Evolutionary conservation across 2,797 vertebrate species (phyloP), one percentile per base, ranked within the genome.

Genomic region (Australoheros facetus): DNA sequence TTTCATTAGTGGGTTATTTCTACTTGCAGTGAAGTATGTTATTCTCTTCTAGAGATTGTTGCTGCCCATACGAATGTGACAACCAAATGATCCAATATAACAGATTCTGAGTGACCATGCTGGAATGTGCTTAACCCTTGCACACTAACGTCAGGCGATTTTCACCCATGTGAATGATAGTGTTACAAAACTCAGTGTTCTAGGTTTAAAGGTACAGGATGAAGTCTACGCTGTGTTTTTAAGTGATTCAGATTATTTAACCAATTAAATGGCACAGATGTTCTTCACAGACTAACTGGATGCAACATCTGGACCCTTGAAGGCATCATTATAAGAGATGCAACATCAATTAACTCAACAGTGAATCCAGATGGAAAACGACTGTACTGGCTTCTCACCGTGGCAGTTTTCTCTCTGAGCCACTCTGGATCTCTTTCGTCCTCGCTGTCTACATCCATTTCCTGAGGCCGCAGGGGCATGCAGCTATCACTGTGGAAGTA

Each of bases 401-500:
- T 99, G 79, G 97, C 97, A 0, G 98, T 99, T 95, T 99, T 99
- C 94, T 99, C 98, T 92, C 97, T 88, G 66, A 99, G 97, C 98
- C 98, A 99, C 45, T 98, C 98, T 0, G 98, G 98, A 87, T 99
- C 98, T 66, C 97, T 95, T 87, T 99, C 98, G 5, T 99, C 98
- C 90, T 99, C 98, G 9, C 98, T 99, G 93, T 99, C 98, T 87
- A 97, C 95, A 5, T 99, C 98, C 98, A 99, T 99, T 91, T 99
- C 98, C 92, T 99, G 98, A 5, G 98, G 98, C 37, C 98, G 94
- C 23, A 99, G 97, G 6, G 98, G 98, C 95, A 98, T 94, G 85
- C 98, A 99, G 62, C 98, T 99, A 92, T 99, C 98, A 5, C 98
- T 99, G 92, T 99, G 98, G 95, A 99, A 99, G 94, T 99, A 99